Percentiles rank a stretch among this genome's conserved stretches.
phyloP scores from a whole-genome alignment of 1,140 invertebrate genomes.

The Drosophila aff. region DNA sequence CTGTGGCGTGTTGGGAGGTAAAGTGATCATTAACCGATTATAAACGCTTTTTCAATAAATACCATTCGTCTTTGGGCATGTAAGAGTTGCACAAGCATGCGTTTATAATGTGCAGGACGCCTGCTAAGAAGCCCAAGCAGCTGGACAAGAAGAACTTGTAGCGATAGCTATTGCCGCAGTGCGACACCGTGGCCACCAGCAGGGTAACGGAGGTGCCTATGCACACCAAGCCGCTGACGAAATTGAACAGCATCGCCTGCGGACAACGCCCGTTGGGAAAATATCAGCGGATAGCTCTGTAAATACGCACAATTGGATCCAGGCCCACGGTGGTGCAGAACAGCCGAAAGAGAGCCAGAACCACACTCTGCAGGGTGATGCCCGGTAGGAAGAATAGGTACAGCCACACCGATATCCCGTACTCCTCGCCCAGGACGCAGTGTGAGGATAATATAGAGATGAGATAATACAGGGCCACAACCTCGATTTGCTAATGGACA shows the following conservation, averaged over 20 bases:
- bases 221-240: constrained; percentile 39
- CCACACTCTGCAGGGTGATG: constrained; percentile 30
- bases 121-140: constrained; percentile 42
- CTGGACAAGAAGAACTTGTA: constrained; percentile 34
- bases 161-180: constrained; percentile 51
- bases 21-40: background rate
- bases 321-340: constrained; percentile 54
- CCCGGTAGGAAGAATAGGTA: constrained; percentile 40
- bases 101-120: constrained; percentile 58
- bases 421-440: constrained; percentile 56
- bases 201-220: constrained; percentile 24
- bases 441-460: constrained; percentile 31
- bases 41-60: constrained; percentile 28
- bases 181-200: constrained; percentile 40
- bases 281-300: background rate
- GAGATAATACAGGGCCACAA: constrained; percentile 29
- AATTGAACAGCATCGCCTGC: constrained; percentile 63
- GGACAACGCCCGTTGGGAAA: constrained; percentile 9
- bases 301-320: constrained; percentile 71
- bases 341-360: constrained; percentile 31
- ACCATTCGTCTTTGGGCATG: constrained; percentile 57
- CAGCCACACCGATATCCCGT: constrained; percentile 46
- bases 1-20: background rate
- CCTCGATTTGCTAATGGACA: constrained; percentile 42
- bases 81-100: constrained; percentile 52